Percentiles rank a stretch among this genome's conserved stretches.
Conservation (phyloP, 2,113 vertebrate genomes). For the Gila orcuttii region DNA sequence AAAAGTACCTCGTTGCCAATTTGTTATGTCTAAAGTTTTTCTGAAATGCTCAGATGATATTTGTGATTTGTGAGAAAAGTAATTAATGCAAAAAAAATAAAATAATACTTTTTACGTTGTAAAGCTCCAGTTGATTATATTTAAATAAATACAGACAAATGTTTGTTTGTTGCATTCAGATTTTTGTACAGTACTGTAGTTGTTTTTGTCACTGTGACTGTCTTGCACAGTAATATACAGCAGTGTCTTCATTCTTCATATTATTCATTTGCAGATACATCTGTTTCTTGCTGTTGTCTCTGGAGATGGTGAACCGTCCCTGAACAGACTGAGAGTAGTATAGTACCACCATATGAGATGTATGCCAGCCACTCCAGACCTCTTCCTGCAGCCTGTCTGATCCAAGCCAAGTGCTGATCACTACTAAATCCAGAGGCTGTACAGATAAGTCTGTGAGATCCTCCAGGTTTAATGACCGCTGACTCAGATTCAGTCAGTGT, state of each 20-base stretch:
- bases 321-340: background rate
- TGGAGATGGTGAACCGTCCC: conserved; percentile 8
- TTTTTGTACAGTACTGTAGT: no score
- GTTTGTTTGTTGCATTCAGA: no score
- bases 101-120: no score
- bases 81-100: no score
- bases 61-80: no score
- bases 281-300: background rate
- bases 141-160: no score
- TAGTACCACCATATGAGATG: background rate
- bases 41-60: no score
- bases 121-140: no score
- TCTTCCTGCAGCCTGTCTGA: conserved; percentile 1
- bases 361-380: conserved; percentile 8
- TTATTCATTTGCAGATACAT: background rate
- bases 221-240: conserved; percentile 45
- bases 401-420: background rate
- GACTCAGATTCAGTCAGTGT: conserved; percentile 31
- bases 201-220: background rate
- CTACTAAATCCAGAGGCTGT: conserved; percentile 25
- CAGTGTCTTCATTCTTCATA: conserved; percentile 33
- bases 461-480: conserved; percentile 39
- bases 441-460: conserved; percentile 49
- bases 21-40: no score
- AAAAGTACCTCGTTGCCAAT: no score